phyloP scores from a whole-genome alignment of 1,140 invertebrate species.

The Drosophila watanabei region DNA sequence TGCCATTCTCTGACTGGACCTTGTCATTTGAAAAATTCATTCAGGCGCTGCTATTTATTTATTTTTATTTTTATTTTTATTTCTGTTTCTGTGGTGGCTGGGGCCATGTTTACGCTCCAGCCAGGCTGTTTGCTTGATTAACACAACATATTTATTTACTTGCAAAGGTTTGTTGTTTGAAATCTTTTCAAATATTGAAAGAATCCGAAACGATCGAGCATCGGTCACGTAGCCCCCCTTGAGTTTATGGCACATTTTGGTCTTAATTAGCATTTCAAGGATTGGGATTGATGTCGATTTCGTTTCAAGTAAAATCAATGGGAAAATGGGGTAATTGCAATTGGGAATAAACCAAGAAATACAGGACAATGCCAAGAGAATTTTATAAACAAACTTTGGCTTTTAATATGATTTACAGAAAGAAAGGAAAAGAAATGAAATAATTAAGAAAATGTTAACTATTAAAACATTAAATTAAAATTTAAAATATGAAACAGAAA shows the following conservation, averaged over 20 bases:
- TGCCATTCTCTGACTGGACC: conserved; percentile 17
- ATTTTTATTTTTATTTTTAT: conserved; percentile 1
- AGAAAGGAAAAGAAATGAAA: not conserved
- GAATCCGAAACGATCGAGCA: conserved; percentile 10
- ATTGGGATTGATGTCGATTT: conserved; percentile 33
- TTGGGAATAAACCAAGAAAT: not conserved
- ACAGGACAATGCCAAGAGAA: not conserved
- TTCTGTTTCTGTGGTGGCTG: not conserved
- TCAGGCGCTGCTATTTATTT: conserved; percentile 21
- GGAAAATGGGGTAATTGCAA: conserved; percentile 12
- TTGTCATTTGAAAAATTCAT: conserved; percentile 45
- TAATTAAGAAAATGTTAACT: not conserved
- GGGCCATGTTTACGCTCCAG: conserved; percentile 19
- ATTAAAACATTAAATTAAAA: not conserved
- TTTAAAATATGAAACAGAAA: rapidly evolving
- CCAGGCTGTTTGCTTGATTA: conserved; percentile 23
- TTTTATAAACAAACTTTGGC: not conserved
- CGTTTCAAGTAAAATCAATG: conserved; percentile 10
- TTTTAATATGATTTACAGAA: not conserved
- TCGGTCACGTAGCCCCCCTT: conserved; percentile 40
- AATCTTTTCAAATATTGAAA: conserved; percentile 27
- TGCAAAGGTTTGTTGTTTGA: conserved; percentile 20
- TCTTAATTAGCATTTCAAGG: conserved; percentile 37
- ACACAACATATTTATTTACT: conserved; percentile 45
- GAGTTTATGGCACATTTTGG: conserved; percentile 31